Evolutionary conservation across 1,140 invertebrate species (phyloP), one percentile per base, ranked within the genome.

Genomic region (Drosophila paulistorum): DNA sequence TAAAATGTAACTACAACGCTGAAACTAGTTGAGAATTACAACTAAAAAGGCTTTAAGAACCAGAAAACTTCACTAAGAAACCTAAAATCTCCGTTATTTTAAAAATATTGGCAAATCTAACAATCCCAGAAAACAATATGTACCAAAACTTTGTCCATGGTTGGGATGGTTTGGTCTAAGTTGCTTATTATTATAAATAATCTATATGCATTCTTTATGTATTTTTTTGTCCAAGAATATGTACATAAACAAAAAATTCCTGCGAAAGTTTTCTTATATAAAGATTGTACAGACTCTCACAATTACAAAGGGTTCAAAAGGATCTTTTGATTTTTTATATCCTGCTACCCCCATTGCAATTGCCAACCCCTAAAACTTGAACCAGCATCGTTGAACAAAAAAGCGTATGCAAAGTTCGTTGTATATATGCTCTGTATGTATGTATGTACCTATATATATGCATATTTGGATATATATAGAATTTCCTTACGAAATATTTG

Each of bases 401-500:
- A 64, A 77, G 81, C 74, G 77, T 71, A 69, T 79, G 7, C 35
- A 51, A 23, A 59, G 42, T 79, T 71, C 68, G 62, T 30, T 57
- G 64, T 41, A 63, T 70, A 48, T 60, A 42, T 67, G 63, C 17
- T 54, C 10, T 51, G 7, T 39, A 26, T 37, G 23, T 51, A 7
- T 17, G 13, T 64, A 23, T 17, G 17, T 17, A 17, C 17, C 14
- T 65, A 20, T 57, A 17, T 20, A 20, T 65, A 13, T 13, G 9
- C 54, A 23, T 33, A 35, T 65, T 7, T 13, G 9, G 39, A 23
- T 33, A 6, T 45, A 45, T 45, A 35, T 42, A 33, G 42, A 60
- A 76, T 79, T 79, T 69, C 45, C 17, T 65, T 41, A 9, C 54
- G 73, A 68, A 79, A 70, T 77, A 69, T 80, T 83, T 79, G 73